Conservation (phyloP, 1,140 invertebrate genomes). For the Kradibia gibbosae region DNA sequence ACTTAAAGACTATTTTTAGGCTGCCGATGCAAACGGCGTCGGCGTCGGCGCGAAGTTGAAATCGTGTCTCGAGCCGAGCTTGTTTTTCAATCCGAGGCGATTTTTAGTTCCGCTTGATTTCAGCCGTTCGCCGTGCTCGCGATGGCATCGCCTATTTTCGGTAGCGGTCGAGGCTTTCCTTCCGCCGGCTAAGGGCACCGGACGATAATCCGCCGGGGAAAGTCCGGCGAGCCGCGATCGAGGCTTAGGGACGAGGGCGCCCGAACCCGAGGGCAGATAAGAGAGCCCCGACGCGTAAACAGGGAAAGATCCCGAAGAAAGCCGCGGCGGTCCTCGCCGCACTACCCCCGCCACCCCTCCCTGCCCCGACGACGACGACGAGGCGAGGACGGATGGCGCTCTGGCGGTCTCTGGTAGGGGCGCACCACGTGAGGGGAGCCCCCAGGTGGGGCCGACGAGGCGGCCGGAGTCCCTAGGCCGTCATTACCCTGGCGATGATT, state of each 20-base stretch:
- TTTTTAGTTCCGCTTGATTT: neutral
- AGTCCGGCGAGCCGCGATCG: neutral
- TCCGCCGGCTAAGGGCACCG: no score
- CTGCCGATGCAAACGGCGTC: neutral
- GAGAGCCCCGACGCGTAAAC: neutral
- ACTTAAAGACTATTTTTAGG: slow-evolving; percentile 10
- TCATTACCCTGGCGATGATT: no score
- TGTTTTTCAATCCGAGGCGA: slow-evolving; percentile 11
- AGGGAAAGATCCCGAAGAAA: neutral
- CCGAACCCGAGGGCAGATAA: neutral
- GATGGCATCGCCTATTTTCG: neutral
- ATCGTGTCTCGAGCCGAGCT: neutral
- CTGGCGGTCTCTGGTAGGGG: no score
- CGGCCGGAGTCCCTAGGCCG: no score
- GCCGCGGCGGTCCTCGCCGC: no score
- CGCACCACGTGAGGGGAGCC: no score
- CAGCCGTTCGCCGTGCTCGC: neutral
- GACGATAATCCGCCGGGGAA: no score
- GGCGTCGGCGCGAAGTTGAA: neutral
- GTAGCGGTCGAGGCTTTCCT: no score
- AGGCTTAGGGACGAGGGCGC: neutral
- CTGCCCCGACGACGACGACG: no score
- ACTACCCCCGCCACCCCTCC: no score
- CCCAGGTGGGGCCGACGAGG: no score
- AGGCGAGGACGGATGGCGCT: no score